Conservation (phyloP, 1,140 invertebrate genomes). For the Rhynchophorus ferrugineus region DNA sequence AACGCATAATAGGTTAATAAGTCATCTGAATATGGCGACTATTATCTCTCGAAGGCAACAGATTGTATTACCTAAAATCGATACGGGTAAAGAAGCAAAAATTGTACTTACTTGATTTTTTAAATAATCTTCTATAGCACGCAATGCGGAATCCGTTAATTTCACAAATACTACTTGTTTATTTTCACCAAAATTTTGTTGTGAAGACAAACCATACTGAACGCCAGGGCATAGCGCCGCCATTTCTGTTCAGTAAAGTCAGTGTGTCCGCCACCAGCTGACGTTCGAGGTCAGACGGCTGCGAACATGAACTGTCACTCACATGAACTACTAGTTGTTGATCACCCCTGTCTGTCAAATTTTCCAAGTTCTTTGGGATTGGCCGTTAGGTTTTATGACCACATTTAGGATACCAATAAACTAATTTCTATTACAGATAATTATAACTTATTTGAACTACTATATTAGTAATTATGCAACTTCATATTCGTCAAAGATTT, state of each 20-base stretch:
- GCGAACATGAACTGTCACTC: constrained; percentile 20
- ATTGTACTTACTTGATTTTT: constrained; percentile 72
- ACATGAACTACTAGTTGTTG: not conserved
- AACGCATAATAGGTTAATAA: constrained; percentile 41
- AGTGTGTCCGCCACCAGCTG: constrained; percentile 33
- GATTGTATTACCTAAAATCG: constrained; percentile 28
- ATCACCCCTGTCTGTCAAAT: not conserved
- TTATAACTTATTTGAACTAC: too few relatives aligned
- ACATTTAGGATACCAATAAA: not conserved
- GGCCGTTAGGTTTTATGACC: not conserved
- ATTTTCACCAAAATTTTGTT: constrained; percentile 73
- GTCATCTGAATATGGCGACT: constrained; percentile 41
- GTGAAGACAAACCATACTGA: constrained; percentile 91
- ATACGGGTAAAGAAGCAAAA: constrained; percentile 7
- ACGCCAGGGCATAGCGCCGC: constrained; percentile 88
- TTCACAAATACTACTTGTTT: constrained; percentile 90
- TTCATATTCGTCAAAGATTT: too few relatives aligned
- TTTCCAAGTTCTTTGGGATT: not conserved
- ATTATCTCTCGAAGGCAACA: constrained; percentile 32
- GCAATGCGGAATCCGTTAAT: constrained; percentile 86
- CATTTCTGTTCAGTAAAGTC: constrained; percentile 57
- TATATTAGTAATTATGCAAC: too few relatives aligned
- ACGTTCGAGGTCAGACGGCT: constrained; percentile 33
- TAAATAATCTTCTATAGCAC: constrained; percentile 83
- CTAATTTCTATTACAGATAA: not conserved